Percentiles rank a stretch among this genome's conserved stretches.
Evolutionary conservation across 2,797 vertebrate species (phyloP).

Genomic region (Austrolebias charrua): DNA sequence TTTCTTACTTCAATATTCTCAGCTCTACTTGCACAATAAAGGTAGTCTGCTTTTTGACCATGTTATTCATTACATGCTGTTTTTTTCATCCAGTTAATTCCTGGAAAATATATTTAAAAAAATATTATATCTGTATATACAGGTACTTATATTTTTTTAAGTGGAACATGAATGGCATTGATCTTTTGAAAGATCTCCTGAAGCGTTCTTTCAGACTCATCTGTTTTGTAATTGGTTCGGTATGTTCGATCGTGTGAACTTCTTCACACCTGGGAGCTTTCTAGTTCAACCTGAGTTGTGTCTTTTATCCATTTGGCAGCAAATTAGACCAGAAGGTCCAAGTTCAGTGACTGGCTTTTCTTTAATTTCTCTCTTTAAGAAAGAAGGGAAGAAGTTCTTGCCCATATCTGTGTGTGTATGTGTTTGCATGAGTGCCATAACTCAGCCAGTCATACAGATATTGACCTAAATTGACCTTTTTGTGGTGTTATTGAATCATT

Average conservation of each 20-base stretch:
- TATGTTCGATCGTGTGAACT: not conserved
- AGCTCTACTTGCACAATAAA: conserved; percentile 35
- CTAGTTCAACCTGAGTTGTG: not conserved
- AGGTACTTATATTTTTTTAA: conserved; percentile 20
- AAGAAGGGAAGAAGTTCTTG: no score
- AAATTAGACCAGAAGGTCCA: not conserved
- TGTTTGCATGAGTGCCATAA: no score
- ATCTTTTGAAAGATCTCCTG: conserved; percentile 7
- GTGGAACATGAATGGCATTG: not conserved
- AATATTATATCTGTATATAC: not conserved
- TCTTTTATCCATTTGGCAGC: conserved; percentile 7
- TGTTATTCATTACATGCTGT: conserved; percentile 18
- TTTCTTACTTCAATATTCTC: conserved; percentile 48
- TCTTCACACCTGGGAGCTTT: conserved; percentile 1
- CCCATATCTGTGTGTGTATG: no score
- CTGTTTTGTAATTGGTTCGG: conserved; percentile 2
- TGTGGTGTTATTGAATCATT: no score
- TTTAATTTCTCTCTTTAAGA: not conserved
- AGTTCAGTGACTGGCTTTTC: not conserved
- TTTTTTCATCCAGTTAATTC: conserved; percentile 32
- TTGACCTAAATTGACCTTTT: no score
- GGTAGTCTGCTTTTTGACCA: conserved; percentile 28
- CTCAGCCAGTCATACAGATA: no score
- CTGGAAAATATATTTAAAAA: conserved; percentile 8
- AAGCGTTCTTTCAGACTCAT: not conserved